Evolutionary conservation across 2,797 vertebrate species (phyloP), one percentile per base, ranked within the genome.

Genomic region (Danio jaintianensis): DNA sequence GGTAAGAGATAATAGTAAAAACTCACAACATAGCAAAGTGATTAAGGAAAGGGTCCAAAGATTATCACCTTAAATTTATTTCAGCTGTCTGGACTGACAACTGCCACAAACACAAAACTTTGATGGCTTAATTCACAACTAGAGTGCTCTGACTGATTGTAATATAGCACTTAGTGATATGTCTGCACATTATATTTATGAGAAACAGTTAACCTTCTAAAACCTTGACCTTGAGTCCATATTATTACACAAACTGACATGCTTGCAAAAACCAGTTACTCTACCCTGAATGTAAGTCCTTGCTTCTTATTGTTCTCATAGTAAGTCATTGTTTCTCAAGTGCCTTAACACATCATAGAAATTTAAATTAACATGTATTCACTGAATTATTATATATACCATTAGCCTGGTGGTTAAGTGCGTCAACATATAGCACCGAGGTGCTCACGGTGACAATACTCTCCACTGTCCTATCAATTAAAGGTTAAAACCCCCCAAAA

Each of bases 1-100:
- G 88, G 79, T 63, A 81, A 82, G 59, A 75, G 76, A 90, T 89
- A 81, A 86, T 72, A 13, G 45, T 77, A 85, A 90, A 67, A 83
- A 29, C 1, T 29, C 29, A 29, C 29, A 29, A 29, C 29, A 29
- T 29, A 29, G 29, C 3, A 29, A 29, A 29, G 29, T 29, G 38
- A 79, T 63, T 75, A 70, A 75, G 56, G 64, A 61, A 63, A 62
- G 69, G 48, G 40, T 52, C 67, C 75, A 88, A 88, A 87, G 83
- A 87, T 89, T 75, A 85, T 79, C 84, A 29, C 29, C 29, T 29
- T 29, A 1, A 29, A 29, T 88, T 68, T 85, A 85, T 86, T 86
- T 84, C 81, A 66, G 81, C 81, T 36, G 45, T 20, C 64, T 79
- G 16, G 55, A 79, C 76, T 76, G 66, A 85, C 87, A 88, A 87